Evolutionary conservation across 1,140 invertebrate genomes (phyloP).

Genomic region (Rhagoletis zephyria): DNA sequence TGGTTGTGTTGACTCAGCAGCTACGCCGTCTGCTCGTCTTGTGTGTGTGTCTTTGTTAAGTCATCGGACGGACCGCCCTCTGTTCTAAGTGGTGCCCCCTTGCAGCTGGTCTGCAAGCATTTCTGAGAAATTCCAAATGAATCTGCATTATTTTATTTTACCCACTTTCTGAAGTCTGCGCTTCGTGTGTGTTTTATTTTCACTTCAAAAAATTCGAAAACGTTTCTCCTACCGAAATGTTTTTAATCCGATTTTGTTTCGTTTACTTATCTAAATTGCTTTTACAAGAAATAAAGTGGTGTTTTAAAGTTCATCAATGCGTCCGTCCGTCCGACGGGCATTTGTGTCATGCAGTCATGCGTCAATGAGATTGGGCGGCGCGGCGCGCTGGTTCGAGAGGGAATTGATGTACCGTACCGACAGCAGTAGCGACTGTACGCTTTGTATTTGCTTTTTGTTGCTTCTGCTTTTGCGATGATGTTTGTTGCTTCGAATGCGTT

Average conservation of each 20-base stretch:
- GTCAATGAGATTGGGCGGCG: no score
- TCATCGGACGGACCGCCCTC: neutral
- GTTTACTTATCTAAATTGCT: neutral
- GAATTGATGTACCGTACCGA: no score
- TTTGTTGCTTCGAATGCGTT: no score
- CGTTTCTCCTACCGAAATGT: neutral
- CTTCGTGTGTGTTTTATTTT: neutral
- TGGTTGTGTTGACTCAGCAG: neutral
- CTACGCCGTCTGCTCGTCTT: neutral
- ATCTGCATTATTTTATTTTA: neutral
- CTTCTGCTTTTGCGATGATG: no score
- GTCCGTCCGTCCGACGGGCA: no score
- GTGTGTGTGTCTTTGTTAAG: no score
- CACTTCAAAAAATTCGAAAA: neutral
- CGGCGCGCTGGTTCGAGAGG: no score
- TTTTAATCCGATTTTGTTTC: neutral
- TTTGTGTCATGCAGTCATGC: no score
- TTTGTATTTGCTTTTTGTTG: no score
- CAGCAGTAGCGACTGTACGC: no score
- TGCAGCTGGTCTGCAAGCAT: neutral
- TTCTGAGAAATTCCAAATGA: slow-evolving; percentile 29
- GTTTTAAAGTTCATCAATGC: no score
- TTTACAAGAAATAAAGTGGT: no score
- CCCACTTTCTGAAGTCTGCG: neutral
- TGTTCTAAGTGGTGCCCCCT: neutral